Percentiles rank a stretch among this genome's conserved stretches.
These are phyloP conservation scores for Thripadectes ignobilis DNA, from an alignment of 2,797 vertebrate species.

Conservation along the genomic window DNA sequence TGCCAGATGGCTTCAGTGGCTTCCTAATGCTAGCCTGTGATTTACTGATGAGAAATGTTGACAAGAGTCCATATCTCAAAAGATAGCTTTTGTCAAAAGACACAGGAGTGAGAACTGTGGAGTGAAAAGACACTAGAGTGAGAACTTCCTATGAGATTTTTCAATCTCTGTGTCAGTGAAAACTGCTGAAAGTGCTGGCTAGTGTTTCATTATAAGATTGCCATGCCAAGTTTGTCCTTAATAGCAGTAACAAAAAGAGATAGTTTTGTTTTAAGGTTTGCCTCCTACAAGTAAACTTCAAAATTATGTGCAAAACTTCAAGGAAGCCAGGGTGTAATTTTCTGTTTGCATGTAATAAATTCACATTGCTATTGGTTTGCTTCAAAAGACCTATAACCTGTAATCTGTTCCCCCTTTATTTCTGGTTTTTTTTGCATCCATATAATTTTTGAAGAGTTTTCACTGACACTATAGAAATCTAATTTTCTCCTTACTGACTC, in stretches of 20 bases:
- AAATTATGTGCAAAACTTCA: background rate
- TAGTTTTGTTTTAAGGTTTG: background rate
- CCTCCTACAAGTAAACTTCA: background rate
- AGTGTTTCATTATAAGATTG: background rate
- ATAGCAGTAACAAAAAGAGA: background rate
- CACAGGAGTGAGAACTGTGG: background rate
- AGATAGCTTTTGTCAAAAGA: background rate
- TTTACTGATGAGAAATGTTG: background rate
- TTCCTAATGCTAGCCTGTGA: background rate
- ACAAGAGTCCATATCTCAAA: background rate
- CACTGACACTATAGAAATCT: background rate
- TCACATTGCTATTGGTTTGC: background rate
- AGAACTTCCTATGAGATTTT: background rate
- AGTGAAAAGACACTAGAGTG: background rate
- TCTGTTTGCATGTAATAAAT: background rate
- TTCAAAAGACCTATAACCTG: background rate
- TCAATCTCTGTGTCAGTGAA: background rate
- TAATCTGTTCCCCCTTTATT: background rate
- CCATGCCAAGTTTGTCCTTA: background rate
- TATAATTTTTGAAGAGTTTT: background rate
- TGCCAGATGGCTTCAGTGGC: background rate
- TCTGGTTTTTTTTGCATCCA: background rate
- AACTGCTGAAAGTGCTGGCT: background rate
- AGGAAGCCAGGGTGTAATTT: background rate
- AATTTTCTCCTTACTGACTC: background rate